Evolutionary conservation across 2,113 vertebrate genomes (phyloP), one percentile per base, ranked within the genome.

Genomic region (Micronycteris hirsuta): DNA sequence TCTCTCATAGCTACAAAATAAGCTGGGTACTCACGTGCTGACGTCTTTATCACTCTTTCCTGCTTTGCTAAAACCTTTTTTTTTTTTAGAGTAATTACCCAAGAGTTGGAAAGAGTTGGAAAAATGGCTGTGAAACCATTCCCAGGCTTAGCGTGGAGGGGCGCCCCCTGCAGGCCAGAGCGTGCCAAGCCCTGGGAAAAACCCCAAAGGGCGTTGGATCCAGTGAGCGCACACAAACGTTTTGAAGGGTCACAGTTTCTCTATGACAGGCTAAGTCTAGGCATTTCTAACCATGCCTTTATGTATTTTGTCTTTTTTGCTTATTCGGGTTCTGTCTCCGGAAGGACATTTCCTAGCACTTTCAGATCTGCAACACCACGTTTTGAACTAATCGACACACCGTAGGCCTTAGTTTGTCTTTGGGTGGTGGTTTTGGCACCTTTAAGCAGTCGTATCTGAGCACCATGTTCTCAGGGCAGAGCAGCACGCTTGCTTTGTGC

Each of bases 251-350:
- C 9, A 19, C 56, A 0, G 0, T 68, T 88, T 33, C 49, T 54
- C 70, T 10, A 5, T 4, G 24, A 28, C 5, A 28, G 1, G 19
- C 38, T 2, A 4, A 28, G 38, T 16, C 11, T 13, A 2, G 17
- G 70, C 63, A 13, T 47, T 70, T 70, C 73, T 58, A 45, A 38
- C 49, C 13, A 13, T 10, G 20, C 49, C 80, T 20, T 38, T 14
- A 89, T 45, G 19, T 12, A 14, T 52, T 52, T 49, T 41, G 4
- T 83, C 31, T 49, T 7, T 81, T 38, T 81, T 76, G 24, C 68
- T 45, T 24, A 2, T 28, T 15, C n/a, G 38, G 73, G 36, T 83
- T 87, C 8, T 8, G 5, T 38, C 24, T 17, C 58, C 38, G 41
- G 31, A 71, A 19, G 36, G 16, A 71, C 16, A 22, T 58, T 68